These are phyloP conservation scores for Megaceryle maxima DNA, from an alignment of 2,113 vertebrate genomes.

Conservation along the genomic window DNA sequence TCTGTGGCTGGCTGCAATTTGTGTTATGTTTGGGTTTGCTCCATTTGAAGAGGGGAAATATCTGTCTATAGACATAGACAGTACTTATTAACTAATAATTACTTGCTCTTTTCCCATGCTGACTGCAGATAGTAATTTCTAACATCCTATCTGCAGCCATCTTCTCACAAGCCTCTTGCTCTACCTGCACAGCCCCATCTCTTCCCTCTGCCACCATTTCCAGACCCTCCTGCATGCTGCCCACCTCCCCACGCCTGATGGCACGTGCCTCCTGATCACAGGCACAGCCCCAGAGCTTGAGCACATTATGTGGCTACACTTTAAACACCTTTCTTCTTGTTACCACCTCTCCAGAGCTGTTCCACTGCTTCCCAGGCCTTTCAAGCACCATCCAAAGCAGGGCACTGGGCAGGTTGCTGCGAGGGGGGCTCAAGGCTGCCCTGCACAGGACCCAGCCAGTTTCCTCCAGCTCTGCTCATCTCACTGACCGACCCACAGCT, in stretches of 20 bases:
- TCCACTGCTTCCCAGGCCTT: neutral
- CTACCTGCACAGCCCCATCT: rapidly evolving
- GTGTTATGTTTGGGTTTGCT: neutral
- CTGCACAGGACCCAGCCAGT: rapidly evolving
- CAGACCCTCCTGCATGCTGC: neutral
- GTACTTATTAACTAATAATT: neutral
- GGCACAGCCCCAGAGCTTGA: neutral
- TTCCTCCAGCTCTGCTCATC: rapidly evolving
- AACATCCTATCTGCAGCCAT: neutral
- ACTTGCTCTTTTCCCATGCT: neutral
- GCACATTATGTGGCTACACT: rapidly evolving
- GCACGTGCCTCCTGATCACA: rapidly evolving
- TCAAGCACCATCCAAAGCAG: rapidly evolving
- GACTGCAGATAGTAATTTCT: neutral
- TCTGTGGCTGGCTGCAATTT: neutral
- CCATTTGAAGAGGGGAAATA: neutral
- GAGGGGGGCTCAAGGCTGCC: neutral
- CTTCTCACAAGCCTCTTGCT: neutral
- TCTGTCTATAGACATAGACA: neutral
- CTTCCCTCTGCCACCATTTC: neutral
- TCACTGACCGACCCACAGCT: neutral
- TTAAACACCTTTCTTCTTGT: neutral
- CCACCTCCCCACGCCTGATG: rapidly evolving
- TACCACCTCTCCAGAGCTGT: neutral
- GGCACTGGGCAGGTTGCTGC: rapidly evolving